Base-by-base conservation (phyloP, 37 sponge, comb jelly and placozoan genomes). In the Bolinopsis microptera region DNA sequence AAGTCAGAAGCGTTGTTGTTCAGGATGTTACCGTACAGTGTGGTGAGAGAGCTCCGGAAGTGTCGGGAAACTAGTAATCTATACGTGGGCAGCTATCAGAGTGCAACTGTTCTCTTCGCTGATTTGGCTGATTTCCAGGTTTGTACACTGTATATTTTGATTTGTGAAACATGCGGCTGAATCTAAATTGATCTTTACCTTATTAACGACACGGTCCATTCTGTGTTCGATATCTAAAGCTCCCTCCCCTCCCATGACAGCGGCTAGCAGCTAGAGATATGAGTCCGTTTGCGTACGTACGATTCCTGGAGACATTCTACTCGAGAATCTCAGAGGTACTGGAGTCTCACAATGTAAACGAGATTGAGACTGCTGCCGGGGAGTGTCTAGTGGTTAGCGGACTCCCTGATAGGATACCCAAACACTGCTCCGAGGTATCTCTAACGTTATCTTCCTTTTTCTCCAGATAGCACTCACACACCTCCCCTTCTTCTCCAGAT, bases 1-100 rank as follows among this genome's bases (percentile, higher is more conserved):
- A 72, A 21, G 25, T 30, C 31, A 30, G 75, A 72, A 28, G 75
- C 75, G 22, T 28, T 72, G 75, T 21, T 72, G 31, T 72, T 72
- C 75, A n/a, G 75, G 75, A 72, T 72, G 75, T 72, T 72, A 21
- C 75, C 75, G 31, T 72, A 72, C 25, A 72, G 75, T 72, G 75
- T 72, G 5, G 75, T 72, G 27, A 72, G 75, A 28, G 75, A 72
- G 25, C 75, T 72, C 22, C 5, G 75, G 75, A 72, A 72, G 75
- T 72, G 75, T n/a, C 13, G 75, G 25, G n/a, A 72, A 28, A 72
- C 31, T 21, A 28, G 31, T 21, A 72, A 5, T 8, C 31, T 72
- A 2, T 72, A 72, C 18, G 75, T 72, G 75, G 75, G 75, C 5
- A 72, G 75, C 18, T 72, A 72, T 21, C 75, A 72, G 75, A 72